Conservation (phyloP, 2,113 vertebrate species). For the Rhinoderma darwinii region DNA sequence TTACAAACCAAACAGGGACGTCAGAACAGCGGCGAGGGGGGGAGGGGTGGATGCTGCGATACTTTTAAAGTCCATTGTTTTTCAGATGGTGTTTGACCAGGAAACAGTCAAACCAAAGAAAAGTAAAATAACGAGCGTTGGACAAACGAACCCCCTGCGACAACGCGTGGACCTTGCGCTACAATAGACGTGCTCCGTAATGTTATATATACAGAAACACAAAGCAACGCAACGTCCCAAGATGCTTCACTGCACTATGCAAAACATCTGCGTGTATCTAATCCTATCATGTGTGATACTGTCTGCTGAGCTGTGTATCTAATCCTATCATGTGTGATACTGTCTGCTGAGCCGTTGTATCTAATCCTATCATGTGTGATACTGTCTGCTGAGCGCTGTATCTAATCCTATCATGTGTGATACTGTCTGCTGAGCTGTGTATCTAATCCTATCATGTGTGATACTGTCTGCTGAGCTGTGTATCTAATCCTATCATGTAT, state of each 20-base stretch:
- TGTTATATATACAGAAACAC: too few species aligned
- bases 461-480: too few species aligned
- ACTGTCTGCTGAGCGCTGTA: neutral
- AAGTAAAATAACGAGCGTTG: neutral
- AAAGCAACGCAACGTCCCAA: too few species aligned
- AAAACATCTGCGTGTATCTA: too few species aligned
- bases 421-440: too few species aligned
- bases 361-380: neutral
- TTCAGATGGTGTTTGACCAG: conserved; percentile 4
- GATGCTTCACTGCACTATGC: too few species aligned
- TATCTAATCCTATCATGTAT: neutral
- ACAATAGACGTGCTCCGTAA: neutral
- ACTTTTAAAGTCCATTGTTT: neutral
- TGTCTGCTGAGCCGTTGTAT: neutral
- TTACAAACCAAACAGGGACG: neutral
- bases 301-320: neutral
- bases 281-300: neutral
- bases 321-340: neutral
- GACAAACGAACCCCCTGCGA: neutral
- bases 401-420: too few species aligned
- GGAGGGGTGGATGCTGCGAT: neutral
- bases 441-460: too few species aligned
- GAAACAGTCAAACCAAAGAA: conserved; percentile 10
- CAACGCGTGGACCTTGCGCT: neutral
- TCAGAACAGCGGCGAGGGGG: neutral